These are phyloP conservation scores for Pseudomyrmex pallidus DNA, from an alignment of 1,140 invertebrate species.

Conservation along the genomic window DNA sequence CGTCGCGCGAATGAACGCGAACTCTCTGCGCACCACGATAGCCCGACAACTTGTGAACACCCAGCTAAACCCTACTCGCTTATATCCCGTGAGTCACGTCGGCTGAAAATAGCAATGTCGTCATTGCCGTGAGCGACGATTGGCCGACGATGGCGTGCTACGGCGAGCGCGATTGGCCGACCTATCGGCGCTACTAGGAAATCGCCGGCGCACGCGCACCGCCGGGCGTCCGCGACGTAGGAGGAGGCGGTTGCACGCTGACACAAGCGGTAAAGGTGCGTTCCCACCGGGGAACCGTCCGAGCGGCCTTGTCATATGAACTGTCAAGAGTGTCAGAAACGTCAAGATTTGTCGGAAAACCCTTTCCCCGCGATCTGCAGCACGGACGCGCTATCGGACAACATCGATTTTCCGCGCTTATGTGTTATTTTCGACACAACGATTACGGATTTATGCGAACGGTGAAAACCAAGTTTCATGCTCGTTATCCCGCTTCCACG, in stretches of 20 bases:
- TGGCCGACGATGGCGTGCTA: conserved; percentile 80
- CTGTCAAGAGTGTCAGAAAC: neutral
- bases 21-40: conserved; percentile 71
- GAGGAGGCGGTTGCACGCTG: conserved; percentile 73
- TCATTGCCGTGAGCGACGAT: conserved; percentile 76
- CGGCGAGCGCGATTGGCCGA: conserved; percentile 66
- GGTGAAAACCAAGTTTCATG: conserved; percentile 21
- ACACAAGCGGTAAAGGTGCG: conserved; percentile 46
- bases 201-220: conserved; percentile 68
- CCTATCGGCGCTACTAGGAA: conserved; percentile 71
- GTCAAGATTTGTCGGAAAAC: neutral
- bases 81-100: conserved; percentile 85
- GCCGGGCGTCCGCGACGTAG: neutral
- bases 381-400: neutral
- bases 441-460: neutral
- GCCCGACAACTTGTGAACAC: conserved; percentile 81
- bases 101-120: conserved; percentile 83
- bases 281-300: neutral
- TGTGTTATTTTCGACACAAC: neutral
- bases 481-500: conserved; percentile 42
- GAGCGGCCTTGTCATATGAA: neutral
- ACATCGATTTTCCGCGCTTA: neutral
- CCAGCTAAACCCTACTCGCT: conserved; percentile 81
- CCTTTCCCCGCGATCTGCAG: neutral
- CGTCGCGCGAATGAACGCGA: conserved; percentile 4